Conservation (phyloP, 1,140 invertebrate genomes). For the Capitella teleta region DNA sequence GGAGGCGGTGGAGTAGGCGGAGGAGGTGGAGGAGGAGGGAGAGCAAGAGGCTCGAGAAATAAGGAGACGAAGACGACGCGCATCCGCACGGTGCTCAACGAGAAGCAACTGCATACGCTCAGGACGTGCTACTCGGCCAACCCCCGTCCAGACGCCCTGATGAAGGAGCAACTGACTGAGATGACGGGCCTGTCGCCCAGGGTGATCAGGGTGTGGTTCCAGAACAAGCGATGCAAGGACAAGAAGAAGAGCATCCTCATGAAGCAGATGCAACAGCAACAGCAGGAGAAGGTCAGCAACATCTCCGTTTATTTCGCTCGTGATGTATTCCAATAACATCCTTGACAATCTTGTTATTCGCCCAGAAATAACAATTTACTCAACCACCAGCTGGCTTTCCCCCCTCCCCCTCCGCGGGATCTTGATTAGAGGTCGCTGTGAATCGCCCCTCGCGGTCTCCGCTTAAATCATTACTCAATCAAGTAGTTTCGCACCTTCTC, state of each 20-base stretch:
- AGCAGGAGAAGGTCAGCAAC: constrained; percentile 47
- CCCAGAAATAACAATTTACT: not conserved
- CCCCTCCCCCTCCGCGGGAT: not conserved
- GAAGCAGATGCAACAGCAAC: constrained; percentile 92
- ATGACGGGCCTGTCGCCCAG: constrained; percentile 92
- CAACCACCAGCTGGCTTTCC: not conserved
- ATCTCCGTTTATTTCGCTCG: too few relatives aligned
- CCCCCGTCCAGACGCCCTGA: constrained; percentile 91
- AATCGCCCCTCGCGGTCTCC: too few relatives aligned
- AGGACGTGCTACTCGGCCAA: constrained; percentile 85
- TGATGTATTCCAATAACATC: too few relatives aligned
- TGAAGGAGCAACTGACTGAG: constrained; percentile 98
- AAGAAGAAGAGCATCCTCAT: constrained; percentile 94
- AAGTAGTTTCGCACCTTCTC: too few relatives aligned
- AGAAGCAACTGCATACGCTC: constrained; percentile 94
- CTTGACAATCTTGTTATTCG: too few relatives aligned
- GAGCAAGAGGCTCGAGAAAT: not conserved
- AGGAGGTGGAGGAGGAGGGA: not conserved
- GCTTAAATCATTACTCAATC: too few relatives aligned
- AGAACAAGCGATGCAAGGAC: constrained; percentile 96
- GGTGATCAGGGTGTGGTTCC: constrained; percentile 95
- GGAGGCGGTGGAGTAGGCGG: too few relatives aligned
- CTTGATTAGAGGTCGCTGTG: not conserved
- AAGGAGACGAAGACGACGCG: constrained; percentile 68
- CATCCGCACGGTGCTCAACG: constrained; percentile 93